Conservation (phyloP, 2,797 vertebrate genomes). For the Margarornis squamiger region DNA sequence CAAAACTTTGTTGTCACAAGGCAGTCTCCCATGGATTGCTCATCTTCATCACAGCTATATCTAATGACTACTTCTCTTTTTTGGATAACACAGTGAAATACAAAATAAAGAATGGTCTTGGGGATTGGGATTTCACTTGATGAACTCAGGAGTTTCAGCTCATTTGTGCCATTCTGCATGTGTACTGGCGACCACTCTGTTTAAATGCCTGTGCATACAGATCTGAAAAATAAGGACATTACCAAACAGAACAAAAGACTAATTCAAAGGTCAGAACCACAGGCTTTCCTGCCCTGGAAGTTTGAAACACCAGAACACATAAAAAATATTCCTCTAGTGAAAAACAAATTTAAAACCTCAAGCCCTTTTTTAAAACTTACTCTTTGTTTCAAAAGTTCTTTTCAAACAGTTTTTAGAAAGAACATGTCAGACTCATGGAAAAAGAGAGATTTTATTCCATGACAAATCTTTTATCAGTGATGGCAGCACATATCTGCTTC, state of each 20-base stretch:
- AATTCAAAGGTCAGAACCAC: not conserved
- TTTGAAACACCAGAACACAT: not conserved
- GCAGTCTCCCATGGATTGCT: not conserved
- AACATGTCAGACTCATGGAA: not conserved
- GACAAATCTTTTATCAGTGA: not conserved
- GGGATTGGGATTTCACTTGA: not conserved
- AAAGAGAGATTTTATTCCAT: not conserved
- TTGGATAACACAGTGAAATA: not conserved
- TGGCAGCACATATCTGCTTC: not conserved
- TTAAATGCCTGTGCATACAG: not conserved
- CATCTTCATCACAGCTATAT: not conserved
- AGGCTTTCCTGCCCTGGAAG: not conserved
- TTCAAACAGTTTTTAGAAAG: not conserved
- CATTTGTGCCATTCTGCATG: not conserved
- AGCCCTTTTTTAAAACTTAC: not conserved
- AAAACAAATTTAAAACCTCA: not conserved
- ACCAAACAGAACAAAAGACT: not conserved
- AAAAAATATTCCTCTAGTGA: not conserved
- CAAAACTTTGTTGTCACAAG: not conserved
- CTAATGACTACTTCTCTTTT: not conserved
- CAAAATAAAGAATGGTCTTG: not conserved
- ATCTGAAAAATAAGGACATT: not conserved
- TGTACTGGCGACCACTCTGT: not conserved
- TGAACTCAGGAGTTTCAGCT: not conserved
- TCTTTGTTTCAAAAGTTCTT: not conserved